Evolutionary conservation across 2,888 invertebrate species (phyloP), one percentile per base, ranked within the genome.

Genomic region (Hanleya hanleyi): DNA sequence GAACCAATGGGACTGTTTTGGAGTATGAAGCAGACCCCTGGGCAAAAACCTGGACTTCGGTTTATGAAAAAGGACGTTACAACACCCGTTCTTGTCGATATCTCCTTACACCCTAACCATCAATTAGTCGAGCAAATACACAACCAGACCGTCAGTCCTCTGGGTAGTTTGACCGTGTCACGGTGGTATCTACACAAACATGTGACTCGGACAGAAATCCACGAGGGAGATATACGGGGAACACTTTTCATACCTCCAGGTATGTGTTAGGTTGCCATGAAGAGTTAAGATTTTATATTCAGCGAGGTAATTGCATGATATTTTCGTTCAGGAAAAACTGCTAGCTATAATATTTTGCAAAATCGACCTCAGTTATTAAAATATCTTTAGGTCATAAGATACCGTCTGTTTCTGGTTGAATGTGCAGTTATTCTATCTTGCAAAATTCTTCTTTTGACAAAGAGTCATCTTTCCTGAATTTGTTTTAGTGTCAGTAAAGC

Each of bases 1-100:
- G 86, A 86, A 7, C 70, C 81, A 15, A 84, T 85, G 84, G 87
- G 86, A 3, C 70, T 87, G 29, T 77, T 87, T 66, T 87, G 86
- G 86, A 83, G 83, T 62, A 77, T 85, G 83, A 69, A 67, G 9
- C 77, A 74, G 18, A 77, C 73, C 15, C 82, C 81, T 12, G 82
- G 77, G 2, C 79, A 82, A 57, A 51, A 36, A 35, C 37, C 51
- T 7, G 84, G 84, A 12, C 64, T 75, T 6, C 73, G 84, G 22
- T 50, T 86, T 18, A 70, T 81, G 71, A 82, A 83, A 70, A 77
- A 75, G 47, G 77, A 84, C 67, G 74, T 84, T 2, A 75, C 78
- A 5, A 73, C 75, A 22, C 86, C 86, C 0, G 66, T 81, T 12
- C 57, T 32, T 7, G 73, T 82, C 12, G 26, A 71, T 0, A 15